Evolutionary conservation across 2,113 vertebrate genomes (phyloP).

Genomic region (Epinephelus cyanopodus): DNA sequence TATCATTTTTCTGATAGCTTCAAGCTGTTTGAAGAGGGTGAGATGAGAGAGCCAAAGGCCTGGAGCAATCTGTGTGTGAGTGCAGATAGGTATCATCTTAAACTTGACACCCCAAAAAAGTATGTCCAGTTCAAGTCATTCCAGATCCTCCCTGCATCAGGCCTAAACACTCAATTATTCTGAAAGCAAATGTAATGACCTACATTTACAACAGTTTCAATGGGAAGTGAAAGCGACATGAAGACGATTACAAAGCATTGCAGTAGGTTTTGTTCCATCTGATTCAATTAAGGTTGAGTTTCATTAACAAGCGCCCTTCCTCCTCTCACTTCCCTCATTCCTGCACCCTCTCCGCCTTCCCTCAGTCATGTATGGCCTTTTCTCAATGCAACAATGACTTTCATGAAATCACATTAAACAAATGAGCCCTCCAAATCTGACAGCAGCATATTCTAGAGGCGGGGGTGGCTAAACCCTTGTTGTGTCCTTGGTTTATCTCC

Average conservation of each 20-base stretch:
- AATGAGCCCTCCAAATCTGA: conserved; percentile 71
- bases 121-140: conserved; percentile 35
- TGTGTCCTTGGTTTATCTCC: conserved; percentile 62
- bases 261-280: conserved; percentile 73
- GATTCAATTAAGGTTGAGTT: conserved; percentile 79
- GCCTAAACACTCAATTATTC: conserved; percentile 47
- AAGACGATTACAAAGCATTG: conserved; percentile 74
- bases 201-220: conserved; percentile 74
- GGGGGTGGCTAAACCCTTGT: conserved; percentile 53
- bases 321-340: conserved; percentile 29
- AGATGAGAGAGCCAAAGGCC: conserved; percentile 25
- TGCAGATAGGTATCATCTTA: conserved; percentile 16
- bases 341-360: conserved; percentile 37
- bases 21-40: conserved; percentile 46
- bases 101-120: conserved; percentile 22
- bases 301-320: conserved; percentile 66
- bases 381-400: conserved; percentile 56
- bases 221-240: conserved; percentile 75
- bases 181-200: conserved; percentile 63
- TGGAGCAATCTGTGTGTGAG: conserved; percentile 4
- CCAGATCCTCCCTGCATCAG: conserved; percentile 39
- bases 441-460: conserved; percentile 58
- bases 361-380: conserved; percentile 62
- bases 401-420: conserved; percentile 78
- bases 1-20: conserved; percentile 43